Evolutionary conservation across 2,113 vertebrate species (phyloP).

Genomic region (Tichodroma muraria): DNA sequence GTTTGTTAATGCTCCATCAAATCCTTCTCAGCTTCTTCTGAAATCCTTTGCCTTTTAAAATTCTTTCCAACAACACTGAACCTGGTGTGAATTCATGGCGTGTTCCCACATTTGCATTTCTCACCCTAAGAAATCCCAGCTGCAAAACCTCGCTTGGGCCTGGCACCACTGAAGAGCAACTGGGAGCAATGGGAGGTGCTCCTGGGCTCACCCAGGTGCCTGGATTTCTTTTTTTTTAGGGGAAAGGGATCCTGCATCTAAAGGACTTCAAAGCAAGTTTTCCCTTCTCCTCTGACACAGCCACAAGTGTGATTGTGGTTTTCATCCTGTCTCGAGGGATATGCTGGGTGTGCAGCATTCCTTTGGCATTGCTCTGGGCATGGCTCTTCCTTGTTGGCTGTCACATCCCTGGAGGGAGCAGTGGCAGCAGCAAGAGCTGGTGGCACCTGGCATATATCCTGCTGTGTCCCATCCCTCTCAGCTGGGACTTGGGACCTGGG

Average conservation of each 20-base stretch:
- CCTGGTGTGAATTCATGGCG: not conserved
- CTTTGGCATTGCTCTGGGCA: not conserved
- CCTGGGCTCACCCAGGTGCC: not conserved
- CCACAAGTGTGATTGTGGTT: not conserved
- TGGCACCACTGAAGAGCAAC: not conserved
- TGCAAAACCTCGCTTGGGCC: not conserved
- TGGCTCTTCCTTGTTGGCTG: not conserved
- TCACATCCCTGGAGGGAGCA: not conserved
- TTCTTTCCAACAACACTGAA: not conserved
- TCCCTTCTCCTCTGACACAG: not conserved
- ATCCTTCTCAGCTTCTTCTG: slow-evolving; percentile 19
- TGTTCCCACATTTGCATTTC: not conserved
- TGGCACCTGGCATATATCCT: not conserved
- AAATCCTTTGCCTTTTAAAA: not conserved
- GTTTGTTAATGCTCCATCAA: slow-evolving; percentile 5
- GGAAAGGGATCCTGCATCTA: not conserved
- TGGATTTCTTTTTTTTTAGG: not conserved
- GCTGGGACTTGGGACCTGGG: not conserved
- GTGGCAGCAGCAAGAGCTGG: not conserved
- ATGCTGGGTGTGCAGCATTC: not conserved
- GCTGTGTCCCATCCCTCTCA: not conserved
- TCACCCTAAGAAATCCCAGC: not conserved
- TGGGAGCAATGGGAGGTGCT: not conserved
- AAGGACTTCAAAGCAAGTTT: not conserved
- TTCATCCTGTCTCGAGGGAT: not conserved